Base-by-base conservation (phyloP, 1,140 invertebrate species). In the Cryptotermes secundus region DNA sequence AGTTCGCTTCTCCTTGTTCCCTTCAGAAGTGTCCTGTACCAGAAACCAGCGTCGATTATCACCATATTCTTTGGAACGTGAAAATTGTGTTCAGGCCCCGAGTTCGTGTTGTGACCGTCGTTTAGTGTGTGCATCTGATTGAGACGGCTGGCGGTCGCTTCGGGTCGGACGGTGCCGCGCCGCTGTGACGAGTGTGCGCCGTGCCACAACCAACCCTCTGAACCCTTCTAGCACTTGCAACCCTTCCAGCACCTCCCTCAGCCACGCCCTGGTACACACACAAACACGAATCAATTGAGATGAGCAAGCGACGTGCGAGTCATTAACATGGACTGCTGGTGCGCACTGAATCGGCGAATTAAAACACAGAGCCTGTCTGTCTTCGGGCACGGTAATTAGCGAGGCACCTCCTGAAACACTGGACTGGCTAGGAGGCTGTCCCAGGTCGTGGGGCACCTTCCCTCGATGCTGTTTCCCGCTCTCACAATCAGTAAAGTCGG, bases 201-300 rank as follows among this genome's bases (percentile, higher is more conserved):
- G 59, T 72, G 14, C 26, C 6, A 7, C 26, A 49, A 72, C 59
- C 59, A 72, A 72, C 59, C 59, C 59, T 72, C 59, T 72, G 26
- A 72, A 72, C 59, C 59, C 59, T 72, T 72, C 59, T 26, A 65
- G 59, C 26, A 65, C 59, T 65, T 65, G 24, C 59, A 65, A 65
- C 59, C 59, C 59, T 65, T 65, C 59, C 59, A 72, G 59, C 59
- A 72, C 59, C 59, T 72, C 59, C 59, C 59, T 31, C 59, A 72
- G 59, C 59, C 59, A n/a, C 59, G 59, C 59, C 59, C 59, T 72
- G n/a, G 16, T 14, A 49, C 45, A 49, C 45, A 49, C 45, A 49
- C 45, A 19, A 14, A 49, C 45, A 19, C 45, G 16, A 38, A 38
- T 38, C 38, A 19, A 59, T 59, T 59, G 53, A 26, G 53, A 59